Evolutionary conservation across 2,113 vertebrate genomes (phyloP).

Genomic region (Sorex araneus): DNA sequence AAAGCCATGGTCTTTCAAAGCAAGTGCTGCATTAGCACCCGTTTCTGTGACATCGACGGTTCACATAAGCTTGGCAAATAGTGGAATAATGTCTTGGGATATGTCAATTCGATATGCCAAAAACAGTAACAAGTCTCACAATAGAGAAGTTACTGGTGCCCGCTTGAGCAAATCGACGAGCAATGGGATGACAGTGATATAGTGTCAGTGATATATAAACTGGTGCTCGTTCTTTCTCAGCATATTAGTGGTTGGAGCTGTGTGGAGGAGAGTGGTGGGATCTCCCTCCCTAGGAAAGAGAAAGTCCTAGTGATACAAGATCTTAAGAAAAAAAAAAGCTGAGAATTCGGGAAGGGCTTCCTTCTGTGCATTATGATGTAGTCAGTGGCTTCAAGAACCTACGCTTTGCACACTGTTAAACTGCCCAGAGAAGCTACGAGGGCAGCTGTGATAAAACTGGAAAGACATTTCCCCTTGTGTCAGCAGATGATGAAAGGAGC

Average conservation of each 20-base stretch:
- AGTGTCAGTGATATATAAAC: background rate
- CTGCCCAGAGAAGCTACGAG: background rate
- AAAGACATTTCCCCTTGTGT: background rate
- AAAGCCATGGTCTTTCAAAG: background rate
- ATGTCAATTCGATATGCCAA: no score
- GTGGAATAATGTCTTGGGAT: no score
- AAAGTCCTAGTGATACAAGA: background rate
- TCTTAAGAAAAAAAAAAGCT: background rate
- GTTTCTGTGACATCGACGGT: background rate
- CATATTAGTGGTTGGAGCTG: background rate
- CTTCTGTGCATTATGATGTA: background rate
- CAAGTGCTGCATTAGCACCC: background rate
- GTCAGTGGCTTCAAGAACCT: background rate
- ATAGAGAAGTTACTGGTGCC: no score
- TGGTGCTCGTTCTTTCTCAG: accelerated
- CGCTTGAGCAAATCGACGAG: no score
- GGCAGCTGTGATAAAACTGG: background rate
- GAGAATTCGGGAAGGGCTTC: background rate
- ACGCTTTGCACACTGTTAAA: background rate
- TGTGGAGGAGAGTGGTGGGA: background rate
- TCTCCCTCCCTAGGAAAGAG: background rate
- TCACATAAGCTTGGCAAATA: background rate
- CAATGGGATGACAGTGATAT: no score
- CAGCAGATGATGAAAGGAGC: background rate
- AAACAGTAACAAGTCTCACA: no score